phyloP scores from a whole-genome alignment of 2,113 vertebrate species.

The Phyllostomus discolor region DNA sequence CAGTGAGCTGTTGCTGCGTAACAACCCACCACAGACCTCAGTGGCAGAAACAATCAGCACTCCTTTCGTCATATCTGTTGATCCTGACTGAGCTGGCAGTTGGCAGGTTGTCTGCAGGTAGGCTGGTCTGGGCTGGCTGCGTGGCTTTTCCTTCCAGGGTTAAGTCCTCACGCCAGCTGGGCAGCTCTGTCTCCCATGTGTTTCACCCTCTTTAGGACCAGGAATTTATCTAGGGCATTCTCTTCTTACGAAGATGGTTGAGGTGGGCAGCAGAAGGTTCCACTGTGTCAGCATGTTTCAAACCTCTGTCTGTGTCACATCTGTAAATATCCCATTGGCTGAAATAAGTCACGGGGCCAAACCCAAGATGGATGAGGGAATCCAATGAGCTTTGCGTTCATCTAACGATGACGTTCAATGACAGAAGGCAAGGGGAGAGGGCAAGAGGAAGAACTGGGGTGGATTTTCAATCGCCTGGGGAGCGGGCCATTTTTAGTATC shows the following conservation, averaged over 20 bases:
- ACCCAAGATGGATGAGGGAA: background rate
- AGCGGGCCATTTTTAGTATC: background rate
- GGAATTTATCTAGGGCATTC: background rate
- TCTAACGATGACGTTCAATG: background rate
- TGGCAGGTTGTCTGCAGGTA: background rate
- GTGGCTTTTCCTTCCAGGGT: background rate
- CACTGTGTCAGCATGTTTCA: background rate
- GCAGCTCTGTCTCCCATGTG: background rate
- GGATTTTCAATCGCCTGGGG: background rate
- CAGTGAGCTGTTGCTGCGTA: background rate
- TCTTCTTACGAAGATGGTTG: background rate
- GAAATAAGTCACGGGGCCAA: background rate
- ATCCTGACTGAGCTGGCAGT: background rate
- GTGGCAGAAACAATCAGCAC: background rate
- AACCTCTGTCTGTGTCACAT: background rate
- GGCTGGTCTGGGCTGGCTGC: background rate
- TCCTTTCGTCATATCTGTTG: background rate
- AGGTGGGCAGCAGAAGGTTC: background rate
- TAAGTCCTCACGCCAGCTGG: background rate
- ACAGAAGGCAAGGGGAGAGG: background rate
- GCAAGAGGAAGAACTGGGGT: background rate
- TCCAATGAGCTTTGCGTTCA: background rate
- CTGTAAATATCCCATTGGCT: background rate
- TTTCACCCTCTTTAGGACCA: background rate
- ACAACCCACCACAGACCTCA: background rate